A percentile compares a stretch with the other conserved stretches of the same genome.
These are phyloP conservation scores for Mobula birostris DNA, from an alignment of 2,113 vertebrate species.

Conservation along the genomic window DNA sequence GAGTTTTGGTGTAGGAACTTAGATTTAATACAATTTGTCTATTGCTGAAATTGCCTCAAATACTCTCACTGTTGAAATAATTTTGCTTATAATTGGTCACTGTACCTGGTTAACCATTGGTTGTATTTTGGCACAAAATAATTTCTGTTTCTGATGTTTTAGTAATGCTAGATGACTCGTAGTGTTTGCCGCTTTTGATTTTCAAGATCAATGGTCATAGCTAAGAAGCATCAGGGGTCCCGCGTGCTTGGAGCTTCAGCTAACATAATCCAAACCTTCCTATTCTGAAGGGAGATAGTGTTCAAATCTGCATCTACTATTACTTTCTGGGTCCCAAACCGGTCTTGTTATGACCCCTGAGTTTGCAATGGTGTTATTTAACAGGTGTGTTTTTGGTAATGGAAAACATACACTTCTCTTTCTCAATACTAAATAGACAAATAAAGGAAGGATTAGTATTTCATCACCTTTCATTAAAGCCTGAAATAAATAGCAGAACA, in stretches of 20 bases:
- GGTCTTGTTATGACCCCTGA: background rate
- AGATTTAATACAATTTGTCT: background rate
- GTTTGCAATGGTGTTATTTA: background rate
- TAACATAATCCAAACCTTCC: background rate
- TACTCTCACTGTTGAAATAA: background rate
- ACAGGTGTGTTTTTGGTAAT: background rate
- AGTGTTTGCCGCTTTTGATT: background rate
- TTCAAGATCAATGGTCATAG: background rate
- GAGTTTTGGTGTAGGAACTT: background rate
- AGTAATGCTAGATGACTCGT: background rate
- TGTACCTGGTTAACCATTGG: background rate
- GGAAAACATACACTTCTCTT: background rate
- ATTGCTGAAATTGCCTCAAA: background rate
- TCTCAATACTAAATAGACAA: background rate
- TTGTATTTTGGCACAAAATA: conserved; percentile 29
- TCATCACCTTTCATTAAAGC: background rate
- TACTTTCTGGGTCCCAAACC: background rate
- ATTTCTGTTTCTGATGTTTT: background rate
- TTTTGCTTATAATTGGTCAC: background rate
- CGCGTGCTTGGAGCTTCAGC: background rate
- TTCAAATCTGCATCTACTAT: background rate
- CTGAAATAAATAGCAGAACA: background rate
- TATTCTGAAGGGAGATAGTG: background rate
- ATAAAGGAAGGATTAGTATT: background rate
- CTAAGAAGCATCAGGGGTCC: background rate